Base-by-base conservation (phyloP, 2,113 vertebrate genomes). In the Irena cyanogastra region DNA sequence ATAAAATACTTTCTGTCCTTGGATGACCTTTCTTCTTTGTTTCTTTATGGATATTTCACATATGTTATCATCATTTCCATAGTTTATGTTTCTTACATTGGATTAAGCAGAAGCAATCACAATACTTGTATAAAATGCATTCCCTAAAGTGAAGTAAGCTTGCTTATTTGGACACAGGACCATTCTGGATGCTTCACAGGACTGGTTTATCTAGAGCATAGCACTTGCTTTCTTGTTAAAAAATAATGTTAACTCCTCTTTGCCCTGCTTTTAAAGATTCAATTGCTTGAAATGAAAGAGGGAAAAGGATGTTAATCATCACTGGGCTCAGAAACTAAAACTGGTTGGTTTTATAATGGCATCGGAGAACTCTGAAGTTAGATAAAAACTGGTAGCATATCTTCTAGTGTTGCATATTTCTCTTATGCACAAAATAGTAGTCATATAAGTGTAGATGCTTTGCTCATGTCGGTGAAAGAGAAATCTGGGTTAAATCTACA, bases 1-100 rank as follows among this genome's bases (percentile, higher is more conserved):
- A 83, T 92, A 83, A 85, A 91, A 69, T 80, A 27, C 10, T 60
- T 95, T 76, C 31, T 89, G 16, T 94, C 68, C 60, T 95, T 83
- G 56, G 16, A 3, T 9, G 33, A 53, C 5, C 19, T 84, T 66
- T 80, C 74, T 64, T 8, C 54, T 86, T 50, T 93, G 16, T 65
- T 56, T 37, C 39, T 87, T 93, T 59, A n/a, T n/a, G 56, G 45
- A 24, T 75, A 11, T 86, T 85, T 77, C 21, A 26, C 45, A 13
- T 7, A 69, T 26, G 18, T 6, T 37, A 7, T 16, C 4, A 3
- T 61, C 23, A 20, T 71, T 82, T 71, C 53, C 16, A 7, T 16
- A 50, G 14, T 72, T 92, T 19, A 23, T 78, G 50, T 30, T 80
- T 78, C n/a, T 72, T 66, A 26, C 27, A 24, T 23, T 53, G 16